Evolutionary conservation across 2,888 invertebrate genomes (phyloP).

Genomic region (Nymphalis urticae): DNA sequence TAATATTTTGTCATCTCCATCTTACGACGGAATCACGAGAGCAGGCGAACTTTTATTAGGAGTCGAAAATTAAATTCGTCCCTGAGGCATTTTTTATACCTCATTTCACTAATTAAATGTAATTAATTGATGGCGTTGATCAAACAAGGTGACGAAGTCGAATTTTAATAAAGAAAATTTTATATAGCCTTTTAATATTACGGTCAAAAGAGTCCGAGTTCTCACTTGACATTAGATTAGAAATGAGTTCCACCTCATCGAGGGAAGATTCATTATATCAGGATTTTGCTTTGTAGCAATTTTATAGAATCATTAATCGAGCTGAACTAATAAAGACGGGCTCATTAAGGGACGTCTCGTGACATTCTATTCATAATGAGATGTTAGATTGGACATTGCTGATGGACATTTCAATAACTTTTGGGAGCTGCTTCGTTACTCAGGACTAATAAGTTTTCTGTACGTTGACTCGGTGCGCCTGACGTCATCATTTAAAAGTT

Average conservation of each 20-base stretch:
- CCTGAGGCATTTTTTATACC: constrained; percentile 58
- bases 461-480: too few relatives aligned
- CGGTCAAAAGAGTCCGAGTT: constrained; percentile 20
- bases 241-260: constrained; percentile 16
- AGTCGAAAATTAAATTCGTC: constrained; percentile 64
- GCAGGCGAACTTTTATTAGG: constrained; percentile 30
- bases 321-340: background rate
- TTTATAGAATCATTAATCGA: background rate
- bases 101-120: constrained; percentile 58
- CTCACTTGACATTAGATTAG: constrained; percentile 19
- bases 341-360: background rate
- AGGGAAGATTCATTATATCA: constrained; percentile 18
- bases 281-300: background rate
- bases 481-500: too few relatives aligned
- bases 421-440: too few relatives aligned
- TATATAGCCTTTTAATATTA: constrained; percentile 19
- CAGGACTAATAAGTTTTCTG: too few relatives aligned
- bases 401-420: background rate
- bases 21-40: constrained; percentile 47
- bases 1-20: constrained; percentile 55
- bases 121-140: constrained; percentile 56
- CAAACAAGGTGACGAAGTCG: constrained; percentile 38
- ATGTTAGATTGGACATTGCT: background rate
- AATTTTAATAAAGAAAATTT: constrained; percentile 37
- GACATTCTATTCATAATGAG: constrained; percentile 2